These are phyloP conservation scores for Diadophis punctatus DNA, from an alignment of 2,113 vertebrate species.

Conservation along the genomic window DNA sequence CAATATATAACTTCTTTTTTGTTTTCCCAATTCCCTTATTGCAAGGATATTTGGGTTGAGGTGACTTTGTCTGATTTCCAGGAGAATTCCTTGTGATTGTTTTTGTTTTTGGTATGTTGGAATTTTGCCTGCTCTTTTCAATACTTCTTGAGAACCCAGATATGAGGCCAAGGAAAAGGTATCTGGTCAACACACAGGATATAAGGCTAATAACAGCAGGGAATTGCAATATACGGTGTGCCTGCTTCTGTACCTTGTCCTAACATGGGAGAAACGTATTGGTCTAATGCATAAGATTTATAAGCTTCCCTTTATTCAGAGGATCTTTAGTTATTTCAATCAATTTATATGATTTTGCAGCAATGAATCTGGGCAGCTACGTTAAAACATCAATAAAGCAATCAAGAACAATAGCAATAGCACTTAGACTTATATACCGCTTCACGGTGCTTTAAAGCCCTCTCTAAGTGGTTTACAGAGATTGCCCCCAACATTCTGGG, in stretches of 20 bases:
- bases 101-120: background rate
- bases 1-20: background rate
- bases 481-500: no score
- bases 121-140: background rate
- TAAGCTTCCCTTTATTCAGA: background rate
- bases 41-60: background rate
- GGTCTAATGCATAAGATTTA: background rate
- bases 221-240: background rate
- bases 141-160: background rate
- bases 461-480: no score
- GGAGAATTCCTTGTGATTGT: background rate
- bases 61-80: background rate
- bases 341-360: background rate
- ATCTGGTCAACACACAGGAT: background rate
- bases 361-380: background rate
- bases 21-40: background rate
- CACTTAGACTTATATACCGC: no score
- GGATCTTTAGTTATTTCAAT: background rate
- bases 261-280: background rate
- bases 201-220: background rate
- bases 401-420: background rate
- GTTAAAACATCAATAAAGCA: background rate
- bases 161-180: background rate
- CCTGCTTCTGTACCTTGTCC: background rate
- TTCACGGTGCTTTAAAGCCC: no score